These are phyloP conservation scores for Gila orcuttii DNA, from an alignment of 2,113 vertebrate species.

Conservation along the genomic window DNA sequence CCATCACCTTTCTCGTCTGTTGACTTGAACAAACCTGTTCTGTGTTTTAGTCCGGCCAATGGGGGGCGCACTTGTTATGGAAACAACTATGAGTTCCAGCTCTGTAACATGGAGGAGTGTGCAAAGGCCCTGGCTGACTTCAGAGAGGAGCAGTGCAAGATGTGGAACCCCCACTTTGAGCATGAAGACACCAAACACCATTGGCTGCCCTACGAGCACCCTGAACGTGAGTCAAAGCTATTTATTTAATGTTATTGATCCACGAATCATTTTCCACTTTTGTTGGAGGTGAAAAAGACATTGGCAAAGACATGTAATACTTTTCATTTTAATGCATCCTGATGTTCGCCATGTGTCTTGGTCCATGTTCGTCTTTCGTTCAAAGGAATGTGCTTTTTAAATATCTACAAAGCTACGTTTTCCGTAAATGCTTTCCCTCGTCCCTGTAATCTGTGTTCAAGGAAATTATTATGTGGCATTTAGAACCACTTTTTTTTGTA, in stretches of 20 bases:
- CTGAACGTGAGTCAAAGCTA: conserved; percentile 79
- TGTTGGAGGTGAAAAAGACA: neutral
- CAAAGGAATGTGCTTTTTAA: neutral
- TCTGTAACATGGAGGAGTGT: conserved; percentile 88
- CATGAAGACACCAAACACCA: conserved; percentile 88
- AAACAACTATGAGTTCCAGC: conserved; percentile 89
- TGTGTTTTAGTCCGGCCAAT: conserved; percentile 83
- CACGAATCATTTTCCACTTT: neutral
- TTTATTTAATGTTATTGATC: neutral
- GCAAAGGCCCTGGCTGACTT: conserved; percentile 84
- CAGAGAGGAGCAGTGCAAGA: conserved; percentile 91
- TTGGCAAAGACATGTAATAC: neutral
- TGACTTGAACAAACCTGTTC: neutral
- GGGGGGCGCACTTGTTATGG: conserved; percentile 91
- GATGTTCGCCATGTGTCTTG: conserved; percentile 18
- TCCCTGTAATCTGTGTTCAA: neutral
- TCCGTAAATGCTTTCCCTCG: neutral
- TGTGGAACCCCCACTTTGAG: conserved; percentile 89
- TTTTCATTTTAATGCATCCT: conserved; percentile 6
- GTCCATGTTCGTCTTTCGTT: neutral
- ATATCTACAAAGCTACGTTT: neutral
- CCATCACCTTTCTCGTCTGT: neutral
- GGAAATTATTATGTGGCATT: neutral
- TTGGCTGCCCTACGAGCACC: conserved; percentile 92
- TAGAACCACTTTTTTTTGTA: neutral